These are phyloP conservation scores for Carcharodon carcharias DNA, from an alignment of 2,797 vertebrate genomes.

Conservation along the genomic window DNA sequence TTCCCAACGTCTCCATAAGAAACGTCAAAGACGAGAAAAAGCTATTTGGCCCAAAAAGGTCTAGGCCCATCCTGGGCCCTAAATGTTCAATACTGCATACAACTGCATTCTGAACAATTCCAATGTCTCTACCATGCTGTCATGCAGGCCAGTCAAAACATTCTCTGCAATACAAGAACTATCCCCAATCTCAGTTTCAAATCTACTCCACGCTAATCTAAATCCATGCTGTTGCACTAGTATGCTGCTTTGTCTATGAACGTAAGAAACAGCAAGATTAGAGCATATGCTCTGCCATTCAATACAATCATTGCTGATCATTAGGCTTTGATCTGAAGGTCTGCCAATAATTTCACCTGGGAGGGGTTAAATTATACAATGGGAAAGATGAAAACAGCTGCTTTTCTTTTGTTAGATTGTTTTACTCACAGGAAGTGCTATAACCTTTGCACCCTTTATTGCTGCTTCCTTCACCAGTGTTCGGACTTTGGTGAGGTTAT, in stretches of 20 bases:
- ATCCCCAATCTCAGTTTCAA: not conserved
- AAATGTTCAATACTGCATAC: not conserved
- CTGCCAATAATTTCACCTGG: not conserved
- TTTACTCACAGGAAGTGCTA: constrained; percentile 85
- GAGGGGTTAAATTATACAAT: not conserved
- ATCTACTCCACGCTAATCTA: not conserved
- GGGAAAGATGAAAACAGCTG: not conserved
- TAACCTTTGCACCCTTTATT: constrained; percentile 68
- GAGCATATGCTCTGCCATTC: not conserved
- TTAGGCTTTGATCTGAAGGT: not conserved
- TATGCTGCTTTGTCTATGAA: not conserved
- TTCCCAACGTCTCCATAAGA: not conserved
- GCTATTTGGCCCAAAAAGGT: not conserved
- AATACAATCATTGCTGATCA: not conserved
- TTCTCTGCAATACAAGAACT: not conserved
- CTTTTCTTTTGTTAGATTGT: not conserved
- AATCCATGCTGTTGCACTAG: not conserved
- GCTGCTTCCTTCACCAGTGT: constrained; percentile 75
- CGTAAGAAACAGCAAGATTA: not conserved
- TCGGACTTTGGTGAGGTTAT: constrained; percentile 74
- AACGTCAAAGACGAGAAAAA: not conserved
- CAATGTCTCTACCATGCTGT: too few species aligned
- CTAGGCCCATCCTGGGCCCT: not conserved
- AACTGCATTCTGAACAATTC: not conserved
- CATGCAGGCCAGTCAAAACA: not conserved